phyloP scores from a whole-genome alignment of 2,888 invertebrate species.

The Drosophila affinis region DNA sequence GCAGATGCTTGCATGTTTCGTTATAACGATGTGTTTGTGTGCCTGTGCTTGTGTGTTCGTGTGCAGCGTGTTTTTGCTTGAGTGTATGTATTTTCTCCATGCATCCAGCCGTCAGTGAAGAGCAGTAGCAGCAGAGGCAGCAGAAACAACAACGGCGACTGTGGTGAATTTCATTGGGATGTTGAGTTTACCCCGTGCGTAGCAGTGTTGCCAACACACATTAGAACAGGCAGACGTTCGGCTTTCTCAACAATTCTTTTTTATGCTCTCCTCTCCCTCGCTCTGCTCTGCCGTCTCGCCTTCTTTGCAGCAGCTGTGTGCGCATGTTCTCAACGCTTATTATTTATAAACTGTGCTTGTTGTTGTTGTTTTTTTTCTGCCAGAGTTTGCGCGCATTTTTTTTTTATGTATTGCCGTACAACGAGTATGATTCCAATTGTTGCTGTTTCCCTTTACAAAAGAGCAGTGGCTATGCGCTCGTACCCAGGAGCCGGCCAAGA shows the following conservation, averaged over 20 bases:
- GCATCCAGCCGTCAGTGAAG: constrained; percentile 43
- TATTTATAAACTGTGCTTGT: constrained; percentile 57
- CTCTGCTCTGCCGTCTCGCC: too few relatives aligned
- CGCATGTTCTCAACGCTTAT: constrained; percentile 74
- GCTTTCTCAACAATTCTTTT: constrained; percentile 32
- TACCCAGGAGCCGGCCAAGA: neutral
- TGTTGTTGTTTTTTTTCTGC: constrained; percentile 28
- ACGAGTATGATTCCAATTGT: neutral
- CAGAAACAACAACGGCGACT: constrained; percentile 9
- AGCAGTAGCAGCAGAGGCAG: constrained; percentile 20
- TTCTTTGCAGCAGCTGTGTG: constrained; percentile 66
- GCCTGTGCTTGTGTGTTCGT: constrained; percentile 3
- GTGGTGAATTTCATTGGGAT: constrained; percentile 42
- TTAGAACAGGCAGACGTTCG: constrained; percentile 29
- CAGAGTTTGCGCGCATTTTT: constrained; percentile 46
- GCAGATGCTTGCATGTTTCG: constrained; percentile 17
- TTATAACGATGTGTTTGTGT: neutral
- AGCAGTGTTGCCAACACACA: constrained; percentile 50
- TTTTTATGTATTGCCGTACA: neutral
- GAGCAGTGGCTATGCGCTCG: too few relatives aligned
- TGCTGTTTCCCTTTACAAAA: neutral
- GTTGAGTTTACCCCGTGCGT: constrained; percentile 29
- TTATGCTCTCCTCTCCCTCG: constrained; percentile 3
- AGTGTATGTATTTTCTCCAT: constrained; percentile 67
- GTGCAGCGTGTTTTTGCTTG: constrained; percentile 20